These are phyloP conservation scores for Chloropsis cyanopogon DNA, from an alignment of 2,113 vertebrate species.

Conservation along the genomic window DNA sequence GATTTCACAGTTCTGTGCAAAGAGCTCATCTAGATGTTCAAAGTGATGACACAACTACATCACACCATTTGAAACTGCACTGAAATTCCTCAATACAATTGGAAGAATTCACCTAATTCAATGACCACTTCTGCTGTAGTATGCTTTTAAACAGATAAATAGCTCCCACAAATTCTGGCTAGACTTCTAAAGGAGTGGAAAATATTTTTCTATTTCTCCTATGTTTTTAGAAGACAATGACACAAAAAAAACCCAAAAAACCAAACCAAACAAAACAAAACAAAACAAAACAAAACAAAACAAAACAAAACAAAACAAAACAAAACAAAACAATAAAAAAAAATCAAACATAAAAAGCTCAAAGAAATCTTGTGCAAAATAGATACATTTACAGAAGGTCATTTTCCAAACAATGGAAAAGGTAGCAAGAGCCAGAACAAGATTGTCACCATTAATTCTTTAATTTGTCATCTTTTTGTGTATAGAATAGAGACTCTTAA, in stretches of 20 bases:
- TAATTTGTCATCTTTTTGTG: neutral
- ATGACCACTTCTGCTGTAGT: neutral
- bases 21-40: neutral
- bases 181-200: neutral
- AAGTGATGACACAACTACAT: neutral
- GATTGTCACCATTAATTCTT: neutral
- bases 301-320: neutral
- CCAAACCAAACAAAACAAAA: too few species aligned
- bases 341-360: neutral
- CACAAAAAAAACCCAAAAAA: neutral
- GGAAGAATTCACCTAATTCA: neutral
- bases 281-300: too few species aligned
- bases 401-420: neutral
- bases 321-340: neutral
- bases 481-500: neutral
- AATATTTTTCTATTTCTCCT: neutral
- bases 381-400: neutral
- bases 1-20: neutral
- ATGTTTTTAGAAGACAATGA: neutral
- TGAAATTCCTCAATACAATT: neutral
- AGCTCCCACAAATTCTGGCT: neutral
- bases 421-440: neutral
- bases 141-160: neutral
- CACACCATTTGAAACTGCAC: neutral
- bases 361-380: neutral